Evolutionary conservation across 2,888 invertebrate species (phyloP).

Genomic region (Scotopteryx bipunctaria): DNA sequence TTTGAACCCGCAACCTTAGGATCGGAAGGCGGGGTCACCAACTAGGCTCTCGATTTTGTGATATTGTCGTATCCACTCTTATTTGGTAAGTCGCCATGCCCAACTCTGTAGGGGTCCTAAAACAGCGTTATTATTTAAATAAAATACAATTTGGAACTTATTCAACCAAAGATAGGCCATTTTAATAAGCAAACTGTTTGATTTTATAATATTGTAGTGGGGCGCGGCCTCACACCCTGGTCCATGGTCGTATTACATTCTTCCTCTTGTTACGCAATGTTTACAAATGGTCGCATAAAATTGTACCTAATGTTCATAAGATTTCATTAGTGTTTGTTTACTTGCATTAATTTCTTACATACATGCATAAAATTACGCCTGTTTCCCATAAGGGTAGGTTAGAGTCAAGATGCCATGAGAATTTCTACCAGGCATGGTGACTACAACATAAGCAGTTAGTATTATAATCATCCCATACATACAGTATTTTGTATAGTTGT

Average conservation of each 20-base stretch:
- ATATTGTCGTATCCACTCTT: too few relatives aligned
- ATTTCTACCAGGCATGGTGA: too few relatives aligned
- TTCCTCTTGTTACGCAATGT: slow-evolving; percentile 1
- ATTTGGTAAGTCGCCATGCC: slow-evolving; percentile 3
- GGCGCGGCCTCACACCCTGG: neutral
- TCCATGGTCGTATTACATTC: neutral
- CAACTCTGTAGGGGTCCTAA: neutral
- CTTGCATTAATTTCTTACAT: neutral
- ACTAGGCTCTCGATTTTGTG: too few relatives aligned
- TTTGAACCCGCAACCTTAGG: too few relatives aligned
- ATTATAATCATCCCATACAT: too few relatives aligned
- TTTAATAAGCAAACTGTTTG: neutral
- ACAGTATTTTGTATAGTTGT: too few relatives aligned
- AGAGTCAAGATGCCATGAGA: too few relatives aligned
- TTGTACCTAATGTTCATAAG: neutral
- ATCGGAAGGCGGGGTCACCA: too few relatives aligned
- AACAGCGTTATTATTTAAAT: slow-evolving; percentile 4
- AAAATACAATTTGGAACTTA: slow-evolving; percentile 3
- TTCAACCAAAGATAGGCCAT: neutral
- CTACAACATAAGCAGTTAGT: too few relatives aligned
- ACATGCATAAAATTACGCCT: neutral
- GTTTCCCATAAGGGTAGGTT: too few relatives aligned
- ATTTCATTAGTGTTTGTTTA: neutral
- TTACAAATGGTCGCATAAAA: neutral
- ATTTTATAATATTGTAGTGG: neutral